A percentile compares a stretch with the other conserved stretches of the same genome.
Conservation (phyloP, 2,797 vertebrate genomes). For the Sternarchorhynchus goeldii region DNA sequence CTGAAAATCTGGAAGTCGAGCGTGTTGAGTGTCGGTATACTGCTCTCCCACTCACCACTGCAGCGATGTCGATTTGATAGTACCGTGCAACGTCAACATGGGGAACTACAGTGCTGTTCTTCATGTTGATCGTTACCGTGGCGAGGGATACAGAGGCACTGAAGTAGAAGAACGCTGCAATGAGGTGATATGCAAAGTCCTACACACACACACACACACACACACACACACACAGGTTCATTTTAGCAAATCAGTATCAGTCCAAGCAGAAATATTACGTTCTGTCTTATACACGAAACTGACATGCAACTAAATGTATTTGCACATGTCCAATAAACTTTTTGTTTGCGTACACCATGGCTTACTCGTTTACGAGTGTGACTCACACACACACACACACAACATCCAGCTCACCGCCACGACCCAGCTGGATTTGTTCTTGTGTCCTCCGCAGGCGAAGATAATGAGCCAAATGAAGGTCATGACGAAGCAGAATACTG, state of each 20-base stretch:
- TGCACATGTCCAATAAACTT: neutral
- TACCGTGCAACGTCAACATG: neutral
- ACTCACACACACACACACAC: neutral
- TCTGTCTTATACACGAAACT: too few relatives aligned
- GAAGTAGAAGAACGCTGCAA: constrained; percentile 74
- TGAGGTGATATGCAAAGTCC: constrained; percentile 73
- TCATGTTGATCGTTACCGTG: constrained; percentile 27
- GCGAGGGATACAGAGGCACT: constrained; percentile 72
- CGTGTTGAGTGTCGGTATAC: neutral
- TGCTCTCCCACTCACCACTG: constrained; percentile 68
- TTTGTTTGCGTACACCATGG: neutral
- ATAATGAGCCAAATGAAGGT: constrained; percentile 80
- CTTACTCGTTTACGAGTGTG: neutral
- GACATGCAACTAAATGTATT: neutral
- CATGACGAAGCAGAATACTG: constrained; percentile 76
- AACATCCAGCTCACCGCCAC: constrained; percentile 64
- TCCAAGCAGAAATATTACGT: neutral
- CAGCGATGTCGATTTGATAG: constrained; percentile 73
- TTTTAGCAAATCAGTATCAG: neutral
- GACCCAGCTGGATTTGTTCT: constrained; percentile 66
- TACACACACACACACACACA: constrained; percentile 56
- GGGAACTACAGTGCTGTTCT: fast-evolving
- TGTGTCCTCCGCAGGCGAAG: constrained; percentile 68
- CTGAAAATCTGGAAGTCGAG: neutral
- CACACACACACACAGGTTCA: neutral